Conservation (phyloP, 2,888 invertebrate genomes). For the Willowsia nigromaculata region DNA sequence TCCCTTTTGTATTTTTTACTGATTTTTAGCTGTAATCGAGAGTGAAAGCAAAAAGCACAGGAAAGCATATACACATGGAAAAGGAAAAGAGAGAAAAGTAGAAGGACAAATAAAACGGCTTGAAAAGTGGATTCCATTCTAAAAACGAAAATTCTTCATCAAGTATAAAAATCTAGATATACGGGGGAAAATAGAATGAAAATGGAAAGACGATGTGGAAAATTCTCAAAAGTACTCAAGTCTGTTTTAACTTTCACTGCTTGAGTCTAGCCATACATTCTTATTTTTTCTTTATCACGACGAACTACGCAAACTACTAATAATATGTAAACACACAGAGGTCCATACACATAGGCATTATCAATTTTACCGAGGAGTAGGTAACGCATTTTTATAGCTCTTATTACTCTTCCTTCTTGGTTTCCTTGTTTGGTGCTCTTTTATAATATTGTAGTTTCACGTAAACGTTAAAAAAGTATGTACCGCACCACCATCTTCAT, state of each 20-base stretch:
- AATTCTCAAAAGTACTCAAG: background rate
- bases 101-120: constrained; percentile 52
- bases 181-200: background rate
- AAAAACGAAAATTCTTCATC: constrained; percentile 46
- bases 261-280: background rate
- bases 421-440: background rate
- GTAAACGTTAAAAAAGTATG: background rate
- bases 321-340: background rate
- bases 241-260: background rate
- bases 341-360: background rate
- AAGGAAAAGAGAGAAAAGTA: constrained; percentile 7
- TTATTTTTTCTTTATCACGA: background rate
- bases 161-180: constrained; percentile 1
- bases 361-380: background rate
- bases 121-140: constrained; percentile 52
- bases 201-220: constrained; percentile 8
- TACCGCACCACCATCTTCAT: background rate
- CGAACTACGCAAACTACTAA: background rate
- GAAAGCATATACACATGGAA: background rate
- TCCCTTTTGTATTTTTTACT: constrained; percentile 20
- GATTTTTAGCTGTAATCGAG: constrained; percentile 26
- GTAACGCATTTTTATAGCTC: background rate
- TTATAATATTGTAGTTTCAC: background rate
- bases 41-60: background rate
- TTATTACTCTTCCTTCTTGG: constrained; percentile 10